A percentile compares a stretch with the other conserved stretches of the same genome.
phyloP scores from a whole-genome alignment of 2,113 vertebrate genomes.

The Amblyornis subalaris region DNA sequence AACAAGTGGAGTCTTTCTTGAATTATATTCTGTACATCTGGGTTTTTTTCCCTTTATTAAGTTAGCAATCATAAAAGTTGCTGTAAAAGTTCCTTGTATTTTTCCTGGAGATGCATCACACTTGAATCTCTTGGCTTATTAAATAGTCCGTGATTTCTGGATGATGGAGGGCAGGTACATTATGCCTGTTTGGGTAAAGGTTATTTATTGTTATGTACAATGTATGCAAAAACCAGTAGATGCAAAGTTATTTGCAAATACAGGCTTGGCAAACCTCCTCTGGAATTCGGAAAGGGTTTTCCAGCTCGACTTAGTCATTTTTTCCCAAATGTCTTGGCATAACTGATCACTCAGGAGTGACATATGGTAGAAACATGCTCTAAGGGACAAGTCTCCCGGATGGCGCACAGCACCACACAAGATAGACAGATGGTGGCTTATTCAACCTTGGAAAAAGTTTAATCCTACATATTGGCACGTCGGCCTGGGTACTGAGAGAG shows the following conservation, averaged over 20 bases:
- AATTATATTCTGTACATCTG: neutral
- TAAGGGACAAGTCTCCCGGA: slow-evolving; percentile 77
- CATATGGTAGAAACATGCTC: slow-evolving; percentile 83
- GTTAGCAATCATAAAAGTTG: fast-evolving
- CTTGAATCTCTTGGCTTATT: neutral
- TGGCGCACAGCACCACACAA: slow-evolving; percentile 69
- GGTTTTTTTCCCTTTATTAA: neutral
- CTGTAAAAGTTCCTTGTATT: neutral
- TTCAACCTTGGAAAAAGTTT: slow-evolving; percentile 78
- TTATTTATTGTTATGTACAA: neutral
- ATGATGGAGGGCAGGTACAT: neutral
- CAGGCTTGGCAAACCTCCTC: slow-evolving; percentile 39
- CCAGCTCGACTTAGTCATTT: slow-evolving; percentile 60
- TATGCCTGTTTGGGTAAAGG: neutral
- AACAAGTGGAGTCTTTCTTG: neutral
- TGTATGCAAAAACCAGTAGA: neutral
- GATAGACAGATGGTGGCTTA: slow-evolving; percentile 85
- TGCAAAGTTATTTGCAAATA: slow-evolving; percentile 36
- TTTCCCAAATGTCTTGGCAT: slow-evolving; percentile 62
- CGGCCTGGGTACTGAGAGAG: slow-evolving; percentile 23
- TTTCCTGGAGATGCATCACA: neutral
- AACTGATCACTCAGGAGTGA: slow-evolving; percentile 66
- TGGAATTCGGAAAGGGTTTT: slow-evolving; percentile 64
- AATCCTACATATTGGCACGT: slow-evolving; percentile 63
- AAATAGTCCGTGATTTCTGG: neutral